Evolutionary conservation across 37 sponge, comb jelly and placozoan species (phyloP).

Genomic region (Mnemiopsis leidyi): DNA sequence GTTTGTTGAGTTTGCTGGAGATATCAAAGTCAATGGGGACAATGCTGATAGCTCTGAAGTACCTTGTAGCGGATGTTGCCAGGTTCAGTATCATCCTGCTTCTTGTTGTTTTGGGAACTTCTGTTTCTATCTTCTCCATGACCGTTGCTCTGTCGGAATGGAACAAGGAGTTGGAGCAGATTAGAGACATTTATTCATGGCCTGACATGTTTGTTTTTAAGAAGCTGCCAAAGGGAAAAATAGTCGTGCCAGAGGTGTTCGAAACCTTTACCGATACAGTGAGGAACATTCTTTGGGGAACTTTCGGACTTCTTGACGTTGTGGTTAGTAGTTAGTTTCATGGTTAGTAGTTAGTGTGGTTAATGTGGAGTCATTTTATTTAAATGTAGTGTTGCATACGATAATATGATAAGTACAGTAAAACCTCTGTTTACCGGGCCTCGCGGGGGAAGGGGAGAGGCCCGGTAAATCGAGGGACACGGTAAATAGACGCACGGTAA

Average conservation of each 20-base stretch:
- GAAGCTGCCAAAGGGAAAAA: background rate
- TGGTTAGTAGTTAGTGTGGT: background rate
- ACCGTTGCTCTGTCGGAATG: background rate
- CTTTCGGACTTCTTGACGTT: constrained; percentile 32
- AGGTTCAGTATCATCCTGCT: background rate
- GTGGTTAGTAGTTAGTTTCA: background rate
- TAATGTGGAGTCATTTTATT: no score
- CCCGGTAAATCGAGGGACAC: no score
- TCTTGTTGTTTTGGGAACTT: background rate
- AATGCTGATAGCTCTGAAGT: background rate
- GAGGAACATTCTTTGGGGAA: background rate
- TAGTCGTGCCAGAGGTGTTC: background rate
- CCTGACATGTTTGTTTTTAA: background rate
- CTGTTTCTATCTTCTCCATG: constrained; percentile 12
- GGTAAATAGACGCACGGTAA: no score
- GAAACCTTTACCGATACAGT: background rate
- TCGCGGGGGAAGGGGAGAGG: no score
- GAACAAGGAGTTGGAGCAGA: background rate
- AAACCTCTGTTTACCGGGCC: no score
- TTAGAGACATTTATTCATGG: background rate
- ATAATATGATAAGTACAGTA: no score
- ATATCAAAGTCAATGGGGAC: background rate
- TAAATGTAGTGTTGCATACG: no score
- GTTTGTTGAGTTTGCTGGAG: background rate
- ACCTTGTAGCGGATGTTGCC: background rate